Percentiles rank a stretch among this genome's conserved stretches.
Evolutionary conservation across 2,797 vertebrate genomes (phyloP).

Genomic region (Zonotrichia albicollis): DNA sequence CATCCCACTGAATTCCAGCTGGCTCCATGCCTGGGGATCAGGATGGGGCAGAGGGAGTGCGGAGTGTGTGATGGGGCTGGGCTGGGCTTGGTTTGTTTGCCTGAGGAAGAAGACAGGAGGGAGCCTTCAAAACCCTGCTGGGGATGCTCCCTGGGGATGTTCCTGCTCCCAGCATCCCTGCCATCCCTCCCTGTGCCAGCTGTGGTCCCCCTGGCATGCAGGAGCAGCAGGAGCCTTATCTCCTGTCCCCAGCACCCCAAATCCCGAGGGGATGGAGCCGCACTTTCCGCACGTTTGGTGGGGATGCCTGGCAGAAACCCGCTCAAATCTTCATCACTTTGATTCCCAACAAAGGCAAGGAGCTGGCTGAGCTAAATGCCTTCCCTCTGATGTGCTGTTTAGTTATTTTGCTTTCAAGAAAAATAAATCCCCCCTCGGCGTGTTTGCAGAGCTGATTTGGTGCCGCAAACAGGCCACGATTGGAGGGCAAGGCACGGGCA

Average conservation of each 20-base stretch:
- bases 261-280: rapidly evolving
- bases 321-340: neutral
- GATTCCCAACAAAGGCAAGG: neutral
- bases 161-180: rapidly evolving
- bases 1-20: neutral
- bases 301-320: neutral
- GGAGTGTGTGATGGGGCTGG: neutral
- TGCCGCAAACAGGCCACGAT: neutral
- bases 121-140: neutral
- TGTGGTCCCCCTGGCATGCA: rapidly evolving
- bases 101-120: neutral
- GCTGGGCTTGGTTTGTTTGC: neutral
- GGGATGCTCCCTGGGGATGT: neutral
- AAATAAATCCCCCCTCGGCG: neutral
- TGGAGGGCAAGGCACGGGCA: neutral
- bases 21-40: neutral
- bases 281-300: rapidly evolving
- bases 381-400: constrained; percentile 15
- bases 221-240: rapidly evolving
- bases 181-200: neutral
- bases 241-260: rapidly evolving
- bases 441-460: neutral
- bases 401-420: constrained; percentile 23
- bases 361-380: neutral
- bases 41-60: neutral